These are phyloP conservation scores for Brachypodius melanocephalos DNA, from an alignment of 2,113 vertebrate genomes.

Conservation along the genomic window DNA sequence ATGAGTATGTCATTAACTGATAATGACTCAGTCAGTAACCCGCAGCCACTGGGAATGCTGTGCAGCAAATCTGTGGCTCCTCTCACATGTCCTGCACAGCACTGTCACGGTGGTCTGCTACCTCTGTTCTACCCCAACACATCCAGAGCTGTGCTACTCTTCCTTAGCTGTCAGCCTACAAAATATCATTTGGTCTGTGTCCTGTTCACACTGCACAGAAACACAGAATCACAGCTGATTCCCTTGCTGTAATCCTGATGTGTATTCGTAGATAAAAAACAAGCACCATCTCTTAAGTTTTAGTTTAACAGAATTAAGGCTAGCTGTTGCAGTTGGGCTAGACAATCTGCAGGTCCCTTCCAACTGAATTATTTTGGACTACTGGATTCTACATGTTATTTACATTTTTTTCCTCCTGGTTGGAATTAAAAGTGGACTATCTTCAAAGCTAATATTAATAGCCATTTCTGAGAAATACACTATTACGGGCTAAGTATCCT, in stretches of 20 bases:
- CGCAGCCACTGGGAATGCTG: neutral
- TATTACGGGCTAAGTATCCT: neutral
- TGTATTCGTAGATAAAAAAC: neutral
- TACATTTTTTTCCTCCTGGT: neutral
- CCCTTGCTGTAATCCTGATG: neutral
- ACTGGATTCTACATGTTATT: neutral
- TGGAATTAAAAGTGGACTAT: neutral
- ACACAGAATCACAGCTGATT: neutral
- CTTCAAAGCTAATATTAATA: neutral
- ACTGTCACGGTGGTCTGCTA: fast-evolving
- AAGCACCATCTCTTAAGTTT: neutral
- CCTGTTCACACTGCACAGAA: neutral
- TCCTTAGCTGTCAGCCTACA: neutral
- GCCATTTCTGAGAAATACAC: neutral
- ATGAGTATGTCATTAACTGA: neutral
- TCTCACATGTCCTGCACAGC: neutral
- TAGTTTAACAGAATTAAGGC: neutral
- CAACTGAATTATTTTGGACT: neutral
- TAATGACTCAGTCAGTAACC: neutral
- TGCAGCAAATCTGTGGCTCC: neutral
- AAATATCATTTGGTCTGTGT: neutral
- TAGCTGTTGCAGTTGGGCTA: neutral
- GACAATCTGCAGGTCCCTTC: neutral
- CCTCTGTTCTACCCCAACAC: neutral
- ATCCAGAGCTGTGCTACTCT: neutral